Evolutionary conservation across 1,140 invertebrate species (phyloP), one percentile per base, ranked within the genome.

Genomic region (Bombus sibiricus): DNA sequence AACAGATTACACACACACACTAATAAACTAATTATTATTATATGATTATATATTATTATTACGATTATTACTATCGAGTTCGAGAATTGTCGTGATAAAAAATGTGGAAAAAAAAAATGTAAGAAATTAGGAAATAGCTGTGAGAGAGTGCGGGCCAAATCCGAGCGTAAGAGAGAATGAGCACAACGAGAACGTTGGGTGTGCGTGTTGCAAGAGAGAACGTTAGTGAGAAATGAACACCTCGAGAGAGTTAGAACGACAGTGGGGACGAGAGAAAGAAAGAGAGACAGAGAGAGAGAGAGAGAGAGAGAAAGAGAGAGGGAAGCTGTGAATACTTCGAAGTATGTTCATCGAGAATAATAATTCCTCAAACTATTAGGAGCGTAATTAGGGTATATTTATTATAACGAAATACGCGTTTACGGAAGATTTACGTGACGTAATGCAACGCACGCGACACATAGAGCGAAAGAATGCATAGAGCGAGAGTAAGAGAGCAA

Each of bases 331-430:
- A 84, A 85, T 78, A 86, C 43, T 86, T 87, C 81, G 66, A 88
- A 91, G 88, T 71, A 90, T 77, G 86, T 88, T 90, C 89, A 90
- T 90, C 89, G 85, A 88, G 85, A 91, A 87, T 91, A 94, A 93
- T 93, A 93, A 94, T 94, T 94, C 92, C 93, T 94, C 93, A 92
- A 90, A 94, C 93, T 95, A 94, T 93, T 95, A 94, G 92, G 89
- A 92, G 88, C 91, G 88, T 95, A 94, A 94, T 94, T 92, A 92
- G 89, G 87, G 57, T 90, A 89, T 89, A 90, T 89, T 87, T 87
- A 90, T 89, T 90, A 90, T 90, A 89, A 69, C 81, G 89, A 81
- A 80, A 80, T 39, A 81, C 72, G 88, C 84, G 88, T 86, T 89
- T 79, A 86, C 80, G 88, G 64, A 83, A 82, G 71, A 83, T 59